Base-by-base conservation (phyloP, 2,797 vertebrate genomes). In the Zenarchopterus dispar region DNA sequence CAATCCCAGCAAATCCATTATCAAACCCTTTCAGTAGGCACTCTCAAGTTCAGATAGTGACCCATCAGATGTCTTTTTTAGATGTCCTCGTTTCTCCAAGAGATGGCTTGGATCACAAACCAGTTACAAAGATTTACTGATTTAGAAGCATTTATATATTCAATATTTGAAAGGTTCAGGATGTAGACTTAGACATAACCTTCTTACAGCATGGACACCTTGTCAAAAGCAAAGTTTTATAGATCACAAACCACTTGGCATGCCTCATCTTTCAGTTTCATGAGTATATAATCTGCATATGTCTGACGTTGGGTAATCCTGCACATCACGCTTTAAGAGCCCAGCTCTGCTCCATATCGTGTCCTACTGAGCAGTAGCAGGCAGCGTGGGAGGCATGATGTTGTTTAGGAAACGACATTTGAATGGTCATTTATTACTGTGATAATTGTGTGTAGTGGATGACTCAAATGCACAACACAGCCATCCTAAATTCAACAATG, bases 351-450 rank as follows among this genome's bases (percentile, higher is more conserved):
- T 71, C 55, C 63, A 55, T 65, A 24, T n/a, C 24, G 56, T 44
- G 39, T 56, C 50, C 53, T 59, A 18, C 58, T 28, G 64, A 71
- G 65, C 72, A 28, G 67, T 7, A 60, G 33, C 53, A 19, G 52
- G 73, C 61, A 56, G 70, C 18, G 80, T 81, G 57, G 78, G 63
- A 68, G 71, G 70, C 61, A 50, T 54, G 59, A 43, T 75, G 70
- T 66, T 17, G 75, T 77, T 67, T 53, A 69, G 58, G 63, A 82
- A 69, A 66, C 57, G 41, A 46, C 70, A 55, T 56, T n/a, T 73
- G 73, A 82, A 67, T 31, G 62, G 62, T 54, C 70, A 79, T 84
- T 77, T 72, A 81, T 80, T 75, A 70, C 66, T 23, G 13, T 39
- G 13, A 36, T 13, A 13, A 39, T 39, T 15, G 13, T 39, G 33